These are phyloP conservation scores for Drosophila parabipectinata DNA, from an alignment of 1,140 invertebrate species.

Conservation along the genomic window DNA sequence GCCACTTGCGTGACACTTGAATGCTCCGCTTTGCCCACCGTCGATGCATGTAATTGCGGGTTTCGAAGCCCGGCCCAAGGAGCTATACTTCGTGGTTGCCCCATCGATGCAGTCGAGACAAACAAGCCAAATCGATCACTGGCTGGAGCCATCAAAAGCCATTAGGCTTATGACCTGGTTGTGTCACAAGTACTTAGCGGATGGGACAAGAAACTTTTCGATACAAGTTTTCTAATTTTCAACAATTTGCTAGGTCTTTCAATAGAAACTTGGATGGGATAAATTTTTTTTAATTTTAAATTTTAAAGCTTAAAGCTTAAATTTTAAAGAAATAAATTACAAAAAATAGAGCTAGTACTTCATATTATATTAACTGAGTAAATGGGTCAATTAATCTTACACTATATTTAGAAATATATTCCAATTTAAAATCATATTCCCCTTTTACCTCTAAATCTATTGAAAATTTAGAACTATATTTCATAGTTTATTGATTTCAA, in stretches of 20 bases:
- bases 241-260: background rate
- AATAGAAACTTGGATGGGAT: background rate
- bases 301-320: too few relatives aligned
- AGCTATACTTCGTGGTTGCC: slow-evolving; percentile 27
- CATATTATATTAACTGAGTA: too few relatives aligned
- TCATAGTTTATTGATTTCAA: too few relatives aligned
- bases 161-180: slow-evolving; percentile 24
- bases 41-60: slow-evolving; percentile 56
- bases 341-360: too few relatives aligned
- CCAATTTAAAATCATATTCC: too few relatives aligned
- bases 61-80: slow-evolving; percentile 34
- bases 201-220: background rate
- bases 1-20: slow-evolving; percentile 62
- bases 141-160: slow-evolving; percentile 17
- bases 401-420: too few relatives aligned
- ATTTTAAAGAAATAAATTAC: too few relatives aligned
- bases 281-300: too few relatives aligned
- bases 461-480: too few relatives aligned
- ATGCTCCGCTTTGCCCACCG: slow-evolving; percentile 42
- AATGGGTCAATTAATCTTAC: too few relatives aligned
- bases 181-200: slow-evolving; percentile 16
- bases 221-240: background rate
- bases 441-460: too few relatives aligned
- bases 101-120: slow-evolving; percentile 25
- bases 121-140: slow-evolving; percentile 45